Evolutionary conservation across 2,113 vertebrate species (phyloP).

Genomic region (Phoenicopterus ruber): DNA sequence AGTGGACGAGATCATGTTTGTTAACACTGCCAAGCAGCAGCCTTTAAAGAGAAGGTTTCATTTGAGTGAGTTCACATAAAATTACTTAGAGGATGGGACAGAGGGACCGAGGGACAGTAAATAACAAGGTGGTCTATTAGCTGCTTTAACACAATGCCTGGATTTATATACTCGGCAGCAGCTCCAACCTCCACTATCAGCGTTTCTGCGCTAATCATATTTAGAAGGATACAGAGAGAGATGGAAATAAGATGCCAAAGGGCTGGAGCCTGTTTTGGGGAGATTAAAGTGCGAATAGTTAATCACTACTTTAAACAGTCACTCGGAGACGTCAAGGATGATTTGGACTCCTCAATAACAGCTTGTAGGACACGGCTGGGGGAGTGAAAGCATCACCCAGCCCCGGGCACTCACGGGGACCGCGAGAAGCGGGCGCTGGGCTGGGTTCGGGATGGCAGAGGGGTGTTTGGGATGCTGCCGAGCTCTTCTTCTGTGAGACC

Average conservation of each 20-base stretch:
- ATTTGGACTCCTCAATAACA: background rate
- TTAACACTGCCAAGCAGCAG: slow-evolving; percentile 24
- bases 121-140: slow-evolving; percentile 19
- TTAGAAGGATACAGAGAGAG: slow-evolving; percentile 11
- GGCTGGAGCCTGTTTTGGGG: slow-evolving; percentile 22
- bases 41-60: slow-evolving; percentile 16
- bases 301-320: slow-evolving; percentile 28
- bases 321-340: background rate
- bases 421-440: fast-evolving
- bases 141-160: slow-evolving; percentile 4
- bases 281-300: slow-evolving; percentile 55
- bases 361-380: background rate
- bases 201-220: background rate
- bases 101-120: background rate
- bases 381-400: background rate
- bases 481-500: background rate
- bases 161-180: background rate
- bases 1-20: background rate
- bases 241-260: slow-evolving; percentile 52
- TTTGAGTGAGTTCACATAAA: slow-evolving; percentile 58
- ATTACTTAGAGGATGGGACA: slow-evolving; percentile 31
- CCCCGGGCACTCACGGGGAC: background rate
- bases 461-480: background rate
- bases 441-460: background rate
- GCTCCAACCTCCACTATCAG: background rate